Evolutionary conservation across 2,888 invertebrate species (phyloP), one percentile per base, ranked within the genome.

Genomic region (Gasteruption jaculator): DNA sequence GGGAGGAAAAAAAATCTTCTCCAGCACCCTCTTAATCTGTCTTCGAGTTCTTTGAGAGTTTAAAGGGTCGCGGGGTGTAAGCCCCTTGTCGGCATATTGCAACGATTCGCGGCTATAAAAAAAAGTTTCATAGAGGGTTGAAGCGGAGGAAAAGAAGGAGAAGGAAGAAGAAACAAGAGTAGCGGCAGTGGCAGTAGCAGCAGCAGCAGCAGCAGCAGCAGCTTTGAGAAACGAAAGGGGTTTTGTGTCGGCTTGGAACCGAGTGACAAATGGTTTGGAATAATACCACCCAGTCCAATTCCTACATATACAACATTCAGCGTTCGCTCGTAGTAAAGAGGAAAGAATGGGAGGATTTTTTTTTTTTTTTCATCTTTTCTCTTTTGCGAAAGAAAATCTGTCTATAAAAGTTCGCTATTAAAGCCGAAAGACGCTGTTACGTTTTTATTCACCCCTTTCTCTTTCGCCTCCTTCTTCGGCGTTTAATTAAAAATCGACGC

Each of bases 241-340:
- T 65, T 60, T n/a, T n/a, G n/a, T n/a, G 58, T 50, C 54, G 51
- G 50, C 41, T 56, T 59, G 60, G 57, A n/a, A n/a, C 58, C 59
- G 57, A 63, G 65, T 70, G 69, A 70, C 69, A 70, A 70, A 70
- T 70, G 69, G 70, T 58, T 66, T 50, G 70, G 69, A 70, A 70
- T 70, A 70, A 70, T 70, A 66, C 65, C 64, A 60, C 61, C 63
- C 60, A 59, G 56, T 49, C 54, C 52, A 58, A 58, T 52, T 52
- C 53, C 55, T 53, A 48, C 53, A 52, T n/a, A n/a, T 39, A 37
- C 39, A 32, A 37, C 29, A 37, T 54, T 54, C 54, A 50, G 50
- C 55, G 41, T 43, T 46, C 50, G 49, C 49, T 52, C 47, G n/a
- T n/a, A n/a, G n/a, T n/a, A n/a, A n/a, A n/a, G n/a, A n/a, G n/a